Percentiles rank a stretch among this genome's conserved stretches.
Evolutionary conservation across 2,113 vertebrate species (phyloP).

Genomic region (Prionailurus bengalensis): DNA sequence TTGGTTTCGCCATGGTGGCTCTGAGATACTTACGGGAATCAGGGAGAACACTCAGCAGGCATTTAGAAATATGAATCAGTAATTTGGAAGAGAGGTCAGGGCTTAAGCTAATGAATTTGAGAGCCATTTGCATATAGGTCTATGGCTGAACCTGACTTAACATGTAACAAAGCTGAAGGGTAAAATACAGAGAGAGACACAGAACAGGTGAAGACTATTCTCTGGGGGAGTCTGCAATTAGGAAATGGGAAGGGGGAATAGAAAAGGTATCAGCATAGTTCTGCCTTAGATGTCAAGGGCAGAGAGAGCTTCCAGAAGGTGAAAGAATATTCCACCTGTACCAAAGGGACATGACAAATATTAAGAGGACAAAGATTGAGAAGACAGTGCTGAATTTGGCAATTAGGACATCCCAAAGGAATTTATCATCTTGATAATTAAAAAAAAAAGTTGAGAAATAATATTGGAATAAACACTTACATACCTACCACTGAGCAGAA

Average conservation of each 20-base stretch:
- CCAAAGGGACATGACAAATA: neutral
- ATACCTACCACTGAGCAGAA: neutral
- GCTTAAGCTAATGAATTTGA: neutral
- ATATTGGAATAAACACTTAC: neutral
- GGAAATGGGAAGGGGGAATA: neutral
- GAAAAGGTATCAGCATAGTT: neutral
- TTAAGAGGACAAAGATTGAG: neutral
- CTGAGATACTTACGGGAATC: neutral
- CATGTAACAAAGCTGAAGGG: neutral
- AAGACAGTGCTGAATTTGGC: neutral
- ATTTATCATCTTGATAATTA: neutral
- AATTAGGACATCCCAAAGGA: neutral
- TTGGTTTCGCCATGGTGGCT: neutral
- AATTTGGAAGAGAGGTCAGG: neutral
- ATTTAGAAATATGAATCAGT: conserved; percentile 5
- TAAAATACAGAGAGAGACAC: neutral
- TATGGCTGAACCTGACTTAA: neutral
- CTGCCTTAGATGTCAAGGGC: neutral
- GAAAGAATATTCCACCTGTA: neutral
- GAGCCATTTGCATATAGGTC: neutral
- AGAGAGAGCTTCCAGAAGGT: neutral
- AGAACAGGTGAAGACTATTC: too few relatives aligned
- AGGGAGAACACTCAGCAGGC: neutral
- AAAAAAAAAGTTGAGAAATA: neutral
- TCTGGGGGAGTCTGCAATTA: neutral